Evolutionary conservation across 2,797 vertebrate species (phyloP).

Genomic region (Sebastes baramenuke): DNA sequence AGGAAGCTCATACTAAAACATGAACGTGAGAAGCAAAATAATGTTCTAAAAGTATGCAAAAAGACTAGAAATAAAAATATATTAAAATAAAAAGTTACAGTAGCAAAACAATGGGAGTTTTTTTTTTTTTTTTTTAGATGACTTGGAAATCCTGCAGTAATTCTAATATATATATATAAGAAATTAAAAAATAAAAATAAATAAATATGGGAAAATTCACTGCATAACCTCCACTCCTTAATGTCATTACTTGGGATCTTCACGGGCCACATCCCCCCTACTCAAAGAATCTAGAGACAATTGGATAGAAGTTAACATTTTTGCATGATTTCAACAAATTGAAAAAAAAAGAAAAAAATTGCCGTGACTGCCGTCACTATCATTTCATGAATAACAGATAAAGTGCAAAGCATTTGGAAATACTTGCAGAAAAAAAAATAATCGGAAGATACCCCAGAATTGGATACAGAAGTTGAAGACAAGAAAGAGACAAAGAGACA

Average conservation of each 20-base stretch:
- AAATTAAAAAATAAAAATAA: slow-evolving; percentile 9
- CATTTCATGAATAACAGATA: slow-evolving; percentile 51
- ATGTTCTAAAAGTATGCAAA: slow-evolving; percentile 18
- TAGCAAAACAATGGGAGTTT: slow-evolving; percentile 16
- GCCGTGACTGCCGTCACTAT: slow-evolving; percentile 26
- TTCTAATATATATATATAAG: slow-evolving; percentile 4
- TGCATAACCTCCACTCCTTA: slow-evolving; percentile 71
- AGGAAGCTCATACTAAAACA: slow-evolving; percentile 37
- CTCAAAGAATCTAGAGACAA: slow-evolving; percentile 73
- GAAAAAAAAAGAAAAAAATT: background rate
- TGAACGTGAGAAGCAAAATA: slow-evolving; percentile 20
- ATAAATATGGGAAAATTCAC: slow-evolving; percentile 31
- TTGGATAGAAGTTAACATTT: slow-evolving; percentile 72
- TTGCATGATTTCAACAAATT: slow-evolving; percentile 65
- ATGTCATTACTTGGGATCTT: slow-evolving; percentile 74
- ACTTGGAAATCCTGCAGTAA: slow-evolving; percentile 15
- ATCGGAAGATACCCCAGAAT: slow-evolving; percentile 79
- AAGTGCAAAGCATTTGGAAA: slow-evolving; percentile 45
- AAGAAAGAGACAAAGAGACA: slow-evolving; percentile 81
- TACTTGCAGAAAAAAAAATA: background rate
- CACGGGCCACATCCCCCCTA: slow-evolving; percentile 66
- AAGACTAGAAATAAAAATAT: background rate
- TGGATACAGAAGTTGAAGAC: slow-evolving; percentile 79
- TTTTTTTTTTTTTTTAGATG: background rate
- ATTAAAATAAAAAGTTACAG: slow-evolving; percentile 7